These are phyloP conservation scores for Takifugu ocellatus DNA, from an alignment of 2,797 vertebrate species.

Conservation along the genomic window DNA sequence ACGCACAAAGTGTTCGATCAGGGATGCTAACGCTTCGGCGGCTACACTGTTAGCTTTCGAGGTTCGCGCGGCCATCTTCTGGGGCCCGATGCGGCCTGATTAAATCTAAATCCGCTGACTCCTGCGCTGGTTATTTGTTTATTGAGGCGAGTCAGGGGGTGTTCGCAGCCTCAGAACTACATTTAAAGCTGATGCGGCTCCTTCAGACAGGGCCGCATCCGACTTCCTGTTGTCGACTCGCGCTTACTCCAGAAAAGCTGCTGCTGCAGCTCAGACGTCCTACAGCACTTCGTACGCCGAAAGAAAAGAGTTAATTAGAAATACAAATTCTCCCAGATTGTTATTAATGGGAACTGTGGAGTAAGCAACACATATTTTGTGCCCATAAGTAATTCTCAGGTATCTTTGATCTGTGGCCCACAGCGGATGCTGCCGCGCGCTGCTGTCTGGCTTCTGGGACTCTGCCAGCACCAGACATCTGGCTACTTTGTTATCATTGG, in stretches of 20 bases:
- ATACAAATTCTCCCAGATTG: constrained; percentile 99
- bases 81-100: constrained; percentile 40
- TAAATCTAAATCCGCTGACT: constrained; percentile 65
- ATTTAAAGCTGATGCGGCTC: constrained; percentile 75
- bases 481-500: constrained; percentile 99
- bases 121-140: constrained; percentile 66
- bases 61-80: constrained; percentile 21
- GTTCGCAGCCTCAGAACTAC: constrained; percentile 66
- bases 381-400: constrained; percentile 99
- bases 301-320: constrained; percentile 99
- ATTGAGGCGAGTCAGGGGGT: constrained; percentile 60
- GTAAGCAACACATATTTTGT: constrained; percentile 94
- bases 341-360: constrained; percentile 93
- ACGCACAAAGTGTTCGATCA: neutral
- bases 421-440: constrained; percentile 88
- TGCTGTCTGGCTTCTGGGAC: constrained; percentile 94
- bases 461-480: constrained; percentile 97
- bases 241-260: constrained; percentile 61
- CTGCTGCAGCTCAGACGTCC: constrained; percentile 73
- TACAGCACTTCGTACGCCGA: constrained; percentile 78
- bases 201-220: constrained; percentile 70
- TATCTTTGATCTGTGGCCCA: constrained; percentile 99
- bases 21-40: constrained; percentile 6
- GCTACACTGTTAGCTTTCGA: constrained; percentile 44
- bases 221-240: constrained; percentile 77